These are phyloP conservation scores for Thalassarche chlororhynchos DNA, from an alignment of 2,113 vertebrate species.

Conservation along the genomic window DNA sequence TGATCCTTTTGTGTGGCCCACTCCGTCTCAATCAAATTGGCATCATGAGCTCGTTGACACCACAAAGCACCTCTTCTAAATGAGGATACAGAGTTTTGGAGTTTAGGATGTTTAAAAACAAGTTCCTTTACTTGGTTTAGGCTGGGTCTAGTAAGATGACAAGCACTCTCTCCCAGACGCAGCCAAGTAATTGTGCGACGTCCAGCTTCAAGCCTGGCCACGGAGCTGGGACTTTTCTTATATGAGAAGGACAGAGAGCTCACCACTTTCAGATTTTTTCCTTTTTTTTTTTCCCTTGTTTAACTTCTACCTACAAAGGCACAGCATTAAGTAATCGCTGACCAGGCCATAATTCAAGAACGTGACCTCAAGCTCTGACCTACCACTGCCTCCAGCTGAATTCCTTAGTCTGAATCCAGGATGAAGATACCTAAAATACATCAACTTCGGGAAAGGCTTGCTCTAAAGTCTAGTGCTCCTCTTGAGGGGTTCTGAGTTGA, in stretches of 20 bases:
- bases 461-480: background rate
- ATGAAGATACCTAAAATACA: background rate
- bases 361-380: background rate
- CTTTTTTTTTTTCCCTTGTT: background rate
- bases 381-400: background rate
- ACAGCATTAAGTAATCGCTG: background rate
- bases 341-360: background rate
- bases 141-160: background rate
- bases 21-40: background rate
- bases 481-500: background rate
- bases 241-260: background rate
- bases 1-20: background rate
- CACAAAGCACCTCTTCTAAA: background rate
- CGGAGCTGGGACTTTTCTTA: background rate
- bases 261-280: background rate
- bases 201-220: background rate
- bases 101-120: background rate
- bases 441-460: background rate
- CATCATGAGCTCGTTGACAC: background rate
- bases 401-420: background rate
- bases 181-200: rapidly evolving
- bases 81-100: background rate
- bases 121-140: background rate
- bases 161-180: background rate
- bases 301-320: background rate